A percentile compares a stretch with the other conserved stretches of the same genome.
These are phyloP conservation scores for Piezodorus guildinii DNA, from an alignment of 1,140 invertebrate species.

Conservation along the genomic window DNA sequence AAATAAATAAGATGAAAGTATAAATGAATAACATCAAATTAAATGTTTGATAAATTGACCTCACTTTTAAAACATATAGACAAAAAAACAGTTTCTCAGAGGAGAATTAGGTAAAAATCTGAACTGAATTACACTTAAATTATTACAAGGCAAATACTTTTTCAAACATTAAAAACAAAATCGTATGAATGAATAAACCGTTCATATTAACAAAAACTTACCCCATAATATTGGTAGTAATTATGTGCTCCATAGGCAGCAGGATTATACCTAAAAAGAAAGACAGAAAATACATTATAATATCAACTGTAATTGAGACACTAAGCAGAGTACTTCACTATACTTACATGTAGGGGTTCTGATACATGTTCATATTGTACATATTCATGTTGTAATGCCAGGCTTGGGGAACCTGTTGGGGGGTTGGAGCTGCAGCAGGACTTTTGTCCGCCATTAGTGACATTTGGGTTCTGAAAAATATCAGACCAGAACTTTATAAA, in stretches of 20 bases:
- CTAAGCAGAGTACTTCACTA: too few species aligned
- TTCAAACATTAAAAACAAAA: too few species aligned
- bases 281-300: not conserved
- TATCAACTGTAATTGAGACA: not conserved
- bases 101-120: too few species aligned
- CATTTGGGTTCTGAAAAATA: slow-evolving; percentile 4
- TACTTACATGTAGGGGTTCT: slow-evolving; percentile 11
- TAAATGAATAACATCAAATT: too few species aligned
- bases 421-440: not conserved
- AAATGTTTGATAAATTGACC: too few species aligned
- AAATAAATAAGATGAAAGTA: too few species aligned
- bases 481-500: too few species aligned
- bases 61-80: too few species aligned
- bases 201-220: not conserved
- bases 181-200: not conserved
- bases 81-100: too few species aligned
- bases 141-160: too few species aligned
- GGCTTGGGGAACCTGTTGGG: not conserved
- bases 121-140: too few species aligned
- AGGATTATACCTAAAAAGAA: slow-evolving; percentile 6
- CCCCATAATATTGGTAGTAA: slow-evolving; percentile 11
- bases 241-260: not conserved
- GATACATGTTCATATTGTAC: slow-evolving; percentile 15
- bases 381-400: slow-evolving; percentile 15
- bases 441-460: slow-evolving; percentile 8